Base-by-base conservation (phyloP, 2,113 vertebrate species). In the Saguinus midas region DNA sequence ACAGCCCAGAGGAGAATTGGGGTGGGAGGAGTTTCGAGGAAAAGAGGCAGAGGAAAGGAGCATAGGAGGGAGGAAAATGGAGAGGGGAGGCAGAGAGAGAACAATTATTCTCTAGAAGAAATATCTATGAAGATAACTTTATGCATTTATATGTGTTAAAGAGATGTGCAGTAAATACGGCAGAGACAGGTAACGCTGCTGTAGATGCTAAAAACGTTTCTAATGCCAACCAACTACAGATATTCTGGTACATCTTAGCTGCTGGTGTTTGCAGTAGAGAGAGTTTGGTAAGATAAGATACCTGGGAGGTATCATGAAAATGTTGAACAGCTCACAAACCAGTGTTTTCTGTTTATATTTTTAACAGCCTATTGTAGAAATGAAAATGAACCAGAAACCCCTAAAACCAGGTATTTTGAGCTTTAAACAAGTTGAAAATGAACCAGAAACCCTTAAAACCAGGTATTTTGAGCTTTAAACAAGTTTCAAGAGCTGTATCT, bases 341-440 rank as follows among this genome's bases (percentile, higher is more conserved):
- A 12, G n/a, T 78, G 85, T 86, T 95, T 86, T 84, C 66, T 91
- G 66, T 81, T 93, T 83, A 48, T 85, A 86, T 85, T 81, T 97
- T 73, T 78, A 48, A 64, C 35, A 88, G 52, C 80, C 55, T 83
- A n/a, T 81, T 92, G 40, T 90, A 84, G 90, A 11, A 87, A 55
- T 75, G 6, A 84, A 84, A 57, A 86, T 87, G 40, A 92, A 83
- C 57, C 73, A 90, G 48, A 94, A 16, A 50, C 72, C 37, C 57
- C 91, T 81, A 95, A 73, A 79, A 57, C 55, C 76, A 72, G 11
- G 6, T 91, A 95, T 96, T 80, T 58, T 90, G 55, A 97, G 55
- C 75, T 90, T 87, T 61, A 90, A 81, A 52, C 18, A 37, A 40
- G 57, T 87, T 94, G 6, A 84, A 84, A 57, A 86, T 87, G 40